Base-by-base conservation (phyloP, 2,888 invertebrate genomes). In the Anthophora plumipes region DNA sequence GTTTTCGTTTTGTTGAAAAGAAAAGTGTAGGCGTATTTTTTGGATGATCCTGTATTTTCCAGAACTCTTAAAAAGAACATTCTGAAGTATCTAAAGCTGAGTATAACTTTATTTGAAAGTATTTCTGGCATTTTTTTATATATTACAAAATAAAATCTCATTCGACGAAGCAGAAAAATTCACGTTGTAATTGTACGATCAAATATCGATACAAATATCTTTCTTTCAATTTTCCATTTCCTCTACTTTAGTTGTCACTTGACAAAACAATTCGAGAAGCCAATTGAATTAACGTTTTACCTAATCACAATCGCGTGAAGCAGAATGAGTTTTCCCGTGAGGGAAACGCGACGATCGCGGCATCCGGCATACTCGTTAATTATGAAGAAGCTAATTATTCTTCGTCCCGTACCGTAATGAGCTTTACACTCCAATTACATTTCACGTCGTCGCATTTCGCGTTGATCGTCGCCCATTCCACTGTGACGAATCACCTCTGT, bases 351-450 rank as follows among this genome's bases (percentile, higher is more conserved):
- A 55, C 37, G 55, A 57, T 67, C 74, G 50, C 59, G 31, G 25
- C 41, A 57, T 41, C 48, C 73, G 46, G 48, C 37, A 48, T 17
- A 41, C 57, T 73, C 77, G 74, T 73, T 74, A 74, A 77, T 74
- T 77, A 74, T 60, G 74, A 66, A 74, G 59, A 64, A 50, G 77
- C 70, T 77, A 77, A 79, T 79, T 79, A 77, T 79, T 77, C 77
- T 76, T 77, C 64, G 70, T 76, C 37, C 59, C 50, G 31, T 48
- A n/a, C 22, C 54, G 50, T 70, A 69, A 79, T 70, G 70, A 71
- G 67, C 37, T 79, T 70, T 71, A 48, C 69, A 74, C 69, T 77
- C 31, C 70, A 77, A 77, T 79, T 77, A 71, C 50, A 66, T 61
- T 66, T 50, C 37, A 59, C 43, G 17, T 64, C 41, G 73, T 20